Conservation (phyloP, 2,113 vertebrate species). For the Brachyhypopomus occidentalis region DNA sequence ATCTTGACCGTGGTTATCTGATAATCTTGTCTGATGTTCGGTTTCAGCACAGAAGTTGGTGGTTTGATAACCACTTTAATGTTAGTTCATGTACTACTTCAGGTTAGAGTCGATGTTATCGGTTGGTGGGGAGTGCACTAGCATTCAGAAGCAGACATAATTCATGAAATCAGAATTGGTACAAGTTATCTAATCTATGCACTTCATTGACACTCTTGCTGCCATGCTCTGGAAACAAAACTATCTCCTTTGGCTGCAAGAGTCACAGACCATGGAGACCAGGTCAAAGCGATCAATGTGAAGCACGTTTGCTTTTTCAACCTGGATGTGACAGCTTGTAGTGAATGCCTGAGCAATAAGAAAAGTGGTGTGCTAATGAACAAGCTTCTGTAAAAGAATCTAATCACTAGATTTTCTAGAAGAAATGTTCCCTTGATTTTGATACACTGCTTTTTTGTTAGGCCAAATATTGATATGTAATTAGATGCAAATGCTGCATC, state of each 20-base stretch:
- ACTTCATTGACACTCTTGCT: conserved; percentile 56
- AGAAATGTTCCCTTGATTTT: background rate
- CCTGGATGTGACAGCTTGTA: background rate
- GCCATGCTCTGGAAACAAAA: conserved; percentile 42
- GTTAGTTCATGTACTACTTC: conserved; percentile 5
- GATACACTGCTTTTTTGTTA: background rate
- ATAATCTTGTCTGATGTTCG: conserved; percentile 34
- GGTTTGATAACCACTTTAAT: conserved; percentile 29
- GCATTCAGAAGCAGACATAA: conserved; percentile 47
- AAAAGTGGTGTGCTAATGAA: background rate
- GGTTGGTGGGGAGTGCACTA: conserved; percentile 44
- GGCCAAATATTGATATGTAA: background rate
- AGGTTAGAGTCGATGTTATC: conserved; percentile 6
- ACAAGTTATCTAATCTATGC: conserved; percentile 52
- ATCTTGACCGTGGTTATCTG: conserved; percentile 14
- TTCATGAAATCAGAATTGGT: conserved; percentile 58
- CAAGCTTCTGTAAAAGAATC: background rate
- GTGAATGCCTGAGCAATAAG: background rate
- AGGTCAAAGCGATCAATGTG: conserved; percentile 32
- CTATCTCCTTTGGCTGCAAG: conserved; percentile 34
- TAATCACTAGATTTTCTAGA: background rate
- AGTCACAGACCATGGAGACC: conserved; percentile 40
- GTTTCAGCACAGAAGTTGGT: conserved; percentile 18
- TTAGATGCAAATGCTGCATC: background rate
- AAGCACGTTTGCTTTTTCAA: background rate